Evolutionary conservation across 1,140 invertebrate genomes (phyloP).

Genomic region (Lepidurus packardi): DNA sequence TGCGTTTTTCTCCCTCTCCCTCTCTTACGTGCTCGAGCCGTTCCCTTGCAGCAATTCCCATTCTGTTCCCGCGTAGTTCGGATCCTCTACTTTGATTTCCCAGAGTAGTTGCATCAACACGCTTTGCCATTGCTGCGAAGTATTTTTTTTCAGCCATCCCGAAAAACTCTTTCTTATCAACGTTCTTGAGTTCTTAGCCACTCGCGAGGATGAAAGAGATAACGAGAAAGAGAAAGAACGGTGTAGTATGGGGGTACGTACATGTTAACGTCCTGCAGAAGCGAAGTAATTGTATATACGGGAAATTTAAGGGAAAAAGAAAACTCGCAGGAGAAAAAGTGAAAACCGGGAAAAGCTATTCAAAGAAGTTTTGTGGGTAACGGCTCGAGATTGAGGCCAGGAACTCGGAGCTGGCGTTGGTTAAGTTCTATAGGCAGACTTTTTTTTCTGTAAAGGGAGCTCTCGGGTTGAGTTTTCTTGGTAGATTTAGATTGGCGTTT

Average conservation of each 20-base stretch:
- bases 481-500: not conserved
- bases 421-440: not conserved
- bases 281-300: not conserved
- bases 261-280: not conserved
- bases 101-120: not conserved
- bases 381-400: slow-evolving; percentile 17
- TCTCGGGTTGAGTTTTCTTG: not conserved
- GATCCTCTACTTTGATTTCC: not conserved
- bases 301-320: not conserved
- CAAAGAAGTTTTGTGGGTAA: not conserved
- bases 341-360: not conserved
- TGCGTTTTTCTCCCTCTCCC: not conserved
- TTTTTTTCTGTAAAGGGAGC: not conserved
- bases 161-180: too few relatives aligned
- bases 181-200: too few relatives aligned
- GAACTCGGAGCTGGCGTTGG: not conserved
- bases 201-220: not conserved
- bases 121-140: not conserved
- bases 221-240: not conserved
- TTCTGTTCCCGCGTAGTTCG: not conserved
- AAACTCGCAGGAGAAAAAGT: not conserved
- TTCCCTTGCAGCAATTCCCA: not conserved
- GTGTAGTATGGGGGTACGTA: not conserved
- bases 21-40: not conserved
- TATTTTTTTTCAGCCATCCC: not conserved